phyloP scores from a whole-genome alignment of 2,888 invertebrate genomes.

The Hypolimnas misippus region DNA sequence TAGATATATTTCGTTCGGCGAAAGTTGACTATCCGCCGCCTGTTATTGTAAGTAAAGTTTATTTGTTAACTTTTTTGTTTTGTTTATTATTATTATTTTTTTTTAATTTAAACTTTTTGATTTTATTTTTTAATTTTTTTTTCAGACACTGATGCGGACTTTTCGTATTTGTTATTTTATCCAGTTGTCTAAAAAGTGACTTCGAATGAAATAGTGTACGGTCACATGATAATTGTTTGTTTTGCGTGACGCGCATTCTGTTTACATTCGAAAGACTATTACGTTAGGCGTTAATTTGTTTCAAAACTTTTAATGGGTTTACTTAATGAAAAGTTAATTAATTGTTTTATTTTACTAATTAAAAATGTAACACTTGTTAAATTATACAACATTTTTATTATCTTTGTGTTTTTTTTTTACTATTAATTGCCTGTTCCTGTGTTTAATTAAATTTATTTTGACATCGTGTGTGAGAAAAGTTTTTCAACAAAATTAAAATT shows the following conservation, averaged over 20 bases:
- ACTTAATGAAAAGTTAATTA: neutral
- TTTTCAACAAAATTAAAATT: too few species aligned
- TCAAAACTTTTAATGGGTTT: neutral
- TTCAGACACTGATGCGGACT: constrained; percentile 35
- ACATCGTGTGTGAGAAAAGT: too few species aligned
- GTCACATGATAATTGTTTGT: constrained; percentile 39
- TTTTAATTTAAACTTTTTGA: constrained; percentile 36
- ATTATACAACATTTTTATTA: neutral
- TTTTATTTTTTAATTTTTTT: constrained; percentile 35
- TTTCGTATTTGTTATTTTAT: constrained; percentile 25
- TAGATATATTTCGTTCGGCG: constrained; percentile 91
- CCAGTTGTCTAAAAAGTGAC: constrained; percentile 27
- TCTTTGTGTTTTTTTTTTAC: neutral
- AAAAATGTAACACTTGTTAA: neutral
- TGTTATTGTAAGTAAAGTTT: constrained; percentile 88
- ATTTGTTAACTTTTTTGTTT: constrained; percentile 39
- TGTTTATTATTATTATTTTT: constrained; percentile 44
- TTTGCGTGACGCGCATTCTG: constrained; percentile 38
- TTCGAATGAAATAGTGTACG: constrained; percentile 15
- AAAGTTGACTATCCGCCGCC: constrained; percentile 89
- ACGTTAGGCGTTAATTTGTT: constrained; percentile 5
- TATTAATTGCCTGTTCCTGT: neutral
- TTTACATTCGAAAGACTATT: constrained; percentile 37
- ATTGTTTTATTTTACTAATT: neutral
- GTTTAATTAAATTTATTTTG: neutral